Evolutionary conservation across 2,888 invertebrate species (phyloP).

Genomic region (Rhagophthalmus giganteus): DNA sequence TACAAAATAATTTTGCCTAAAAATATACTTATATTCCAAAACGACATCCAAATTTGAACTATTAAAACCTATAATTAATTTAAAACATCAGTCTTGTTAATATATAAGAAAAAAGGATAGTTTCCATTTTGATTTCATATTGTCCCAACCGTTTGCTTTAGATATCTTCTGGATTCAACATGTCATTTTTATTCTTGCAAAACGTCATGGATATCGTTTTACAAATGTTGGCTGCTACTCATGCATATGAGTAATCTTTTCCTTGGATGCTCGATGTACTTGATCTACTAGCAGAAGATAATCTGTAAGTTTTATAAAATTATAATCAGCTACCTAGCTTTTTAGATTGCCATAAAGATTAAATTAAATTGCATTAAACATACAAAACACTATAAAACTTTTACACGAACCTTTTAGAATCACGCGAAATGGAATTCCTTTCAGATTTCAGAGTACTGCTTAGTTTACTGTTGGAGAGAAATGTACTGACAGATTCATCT

Average conservation of each 20-base stretch:
- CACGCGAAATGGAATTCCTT: conserved; percentile 15
- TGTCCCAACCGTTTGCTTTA: conserved; percentile 1
- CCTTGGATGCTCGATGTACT: conserved; percentile 46
- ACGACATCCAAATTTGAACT: neutral
- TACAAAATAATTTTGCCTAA: no score
- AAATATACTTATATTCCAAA: neutral
- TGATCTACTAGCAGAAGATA: conserved; percentile 47
- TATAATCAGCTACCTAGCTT: no score
- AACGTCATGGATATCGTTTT: conserved; percentile 52
- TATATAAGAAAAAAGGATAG: no score
- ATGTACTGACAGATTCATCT: conserved; percentile 67
- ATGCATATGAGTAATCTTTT: conserved; percentile 52
- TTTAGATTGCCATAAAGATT: conserved; percentile 4
- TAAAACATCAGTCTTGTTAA: neutral
- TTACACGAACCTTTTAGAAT: conserved; percentile 18
- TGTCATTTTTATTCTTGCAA: conserved; percentile 42
- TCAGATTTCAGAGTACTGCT: conserved; percentile 34
- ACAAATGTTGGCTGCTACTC: conserved; percentile 54
- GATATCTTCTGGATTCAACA: conserved; percentile 3
- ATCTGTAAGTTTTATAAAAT: conserved; percentile 34
- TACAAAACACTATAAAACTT: neutral
- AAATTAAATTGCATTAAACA: neutral
- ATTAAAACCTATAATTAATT: neutral
- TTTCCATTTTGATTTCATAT: no score
- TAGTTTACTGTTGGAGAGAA: conserved; percentile 64